A percentile compares a stretch with the other conserved stretches of the same genome.
Conservation (phyloP, 1,140 invertebrate genomes). For the Drosophila ogumai region DNA sequence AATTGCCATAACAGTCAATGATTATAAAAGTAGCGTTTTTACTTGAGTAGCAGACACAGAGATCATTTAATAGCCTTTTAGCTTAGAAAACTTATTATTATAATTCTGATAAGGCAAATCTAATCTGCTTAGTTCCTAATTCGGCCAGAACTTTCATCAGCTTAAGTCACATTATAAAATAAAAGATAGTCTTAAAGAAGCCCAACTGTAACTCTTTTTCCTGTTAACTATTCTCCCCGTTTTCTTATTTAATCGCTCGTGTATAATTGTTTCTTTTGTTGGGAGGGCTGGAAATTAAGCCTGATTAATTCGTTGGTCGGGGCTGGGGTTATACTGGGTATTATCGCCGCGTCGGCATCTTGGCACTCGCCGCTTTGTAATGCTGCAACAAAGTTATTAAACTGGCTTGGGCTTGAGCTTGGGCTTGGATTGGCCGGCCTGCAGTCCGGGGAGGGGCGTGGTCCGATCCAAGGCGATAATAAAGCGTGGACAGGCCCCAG, state of each 20-base stretch:
- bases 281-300: conserved; percentile 68
- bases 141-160: neutral
- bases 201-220: conserved; percentile 17
- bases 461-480: conserved; percentile 54
- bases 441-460: conserved; percentile 74
- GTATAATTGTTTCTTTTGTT: conserved; percentile 57
- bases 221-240: neutral
- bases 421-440: conserved; percentile 49
- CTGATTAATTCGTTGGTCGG: conserved; percentile 74
- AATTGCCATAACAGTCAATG: neutral
- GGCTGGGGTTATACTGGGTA: conserved; percentile 12
- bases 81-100: neutral
- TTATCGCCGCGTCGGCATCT: conserved; percentile 69
- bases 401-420: conserved; percentile 61
- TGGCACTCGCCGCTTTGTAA: conserved; percentile 28
- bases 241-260: conserved; percentile 36
- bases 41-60: too few species aligned
- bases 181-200: neutral
- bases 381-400: conserved; percentile 76
- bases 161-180: neutral
- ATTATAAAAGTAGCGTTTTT: neutral
- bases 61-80: too few species aligned
- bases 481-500: conserved; percentile 66
- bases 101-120: neutral
- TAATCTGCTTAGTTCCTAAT: neutral